Base-by-base conservation (phyloP, 2,888 invertebrate species). In the Sphecodes monilicornis region DNA sequence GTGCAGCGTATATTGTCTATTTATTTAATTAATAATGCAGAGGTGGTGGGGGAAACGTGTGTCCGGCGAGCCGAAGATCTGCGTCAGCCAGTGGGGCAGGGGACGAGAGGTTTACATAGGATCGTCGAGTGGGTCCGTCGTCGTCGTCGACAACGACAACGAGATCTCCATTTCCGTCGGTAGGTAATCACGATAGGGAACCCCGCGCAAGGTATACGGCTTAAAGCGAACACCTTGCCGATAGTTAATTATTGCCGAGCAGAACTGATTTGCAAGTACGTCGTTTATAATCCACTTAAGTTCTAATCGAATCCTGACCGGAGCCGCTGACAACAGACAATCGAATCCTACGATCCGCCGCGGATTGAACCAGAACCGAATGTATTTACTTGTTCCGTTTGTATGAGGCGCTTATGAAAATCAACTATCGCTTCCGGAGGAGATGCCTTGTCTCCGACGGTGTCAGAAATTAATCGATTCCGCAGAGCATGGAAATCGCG, bases 211-310 rank as follows among this genome's bases (percentile, higher is more conserved):
- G 86, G 86, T 86, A 85, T 82, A 82, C 85, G 86, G 90, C 86
- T 90, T 90, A 87, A 82, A 86, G 85, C 87, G 86, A 87, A 87
- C 90, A 89, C 90, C 90, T 89, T 90, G 85, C 89, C 90, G 88
- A 88, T 89, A 89, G 90, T 90, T 90, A 90, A 90, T 90, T 90
- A 90, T 90, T 86, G 90, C 78, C 82, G 86, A 88, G 86, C 85
- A 89, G 80, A 89, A 88, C 90, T 90, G 90, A 90, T 90, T 90
- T 90, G 90, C 90, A 90, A 90, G 90, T 90, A 88, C 90, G 90
- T 87, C 90, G 88, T 90, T 90, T 90, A 90, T 90, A 90, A 90
- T 90, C 90, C 90, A 90, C 90, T 90, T 89, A 89, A 84, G 86
- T 82, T 84, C 86, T 90, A 88, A 90, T 90, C 90, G 90, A 90